A percentile compares a stretch with the other conserved stretches of the same genome.
These are phyloP conservation scores for Noturus placidus DNA, from an alignment of 2,113 vertebrate genomes.

Conservation along the genomic window DNA sequence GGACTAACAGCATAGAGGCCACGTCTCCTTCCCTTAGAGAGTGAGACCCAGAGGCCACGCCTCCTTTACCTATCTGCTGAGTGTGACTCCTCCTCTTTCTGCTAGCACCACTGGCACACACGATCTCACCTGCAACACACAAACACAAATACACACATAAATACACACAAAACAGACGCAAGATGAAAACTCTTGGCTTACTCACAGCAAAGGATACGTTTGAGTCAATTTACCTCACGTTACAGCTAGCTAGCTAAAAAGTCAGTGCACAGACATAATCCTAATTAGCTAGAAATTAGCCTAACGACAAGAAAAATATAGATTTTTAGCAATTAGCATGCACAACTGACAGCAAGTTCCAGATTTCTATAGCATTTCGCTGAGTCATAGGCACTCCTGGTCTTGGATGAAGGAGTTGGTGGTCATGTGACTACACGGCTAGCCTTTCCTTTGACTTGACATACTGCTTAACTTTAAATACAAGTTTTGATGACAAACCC, in stretches of 20 bases:
- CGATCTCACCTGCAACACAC: conserved; percentile 57
- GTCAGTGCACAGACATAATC: not conserved
- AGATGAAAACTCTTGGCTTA: not conserved
- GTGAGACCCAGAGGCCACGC: not conserved
- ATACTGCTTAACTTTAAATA: not conserved
- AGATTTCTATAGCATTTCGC: too few relatives aligned
- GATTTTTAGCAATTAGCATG: too few relatives aligned
- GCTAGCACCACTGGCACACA: not conserved
- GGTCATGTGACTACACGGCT: not conserved
- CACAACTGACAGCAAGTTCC: too few relatives aligned
- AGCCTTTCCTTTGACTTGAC: not conserved
- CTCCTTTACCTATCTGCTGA: conserved; percentile 60
- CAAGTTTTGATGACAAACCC: not conserved
- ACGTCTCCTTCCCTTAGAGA: not conserved
- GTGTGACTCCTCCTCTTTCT: conserved; percentile 25
- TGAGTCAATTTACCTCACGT: not conserved
- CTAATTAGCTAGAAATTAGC: not conserved
- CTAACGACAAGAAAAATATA: not conserved
- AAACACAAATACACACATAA: not conserved
- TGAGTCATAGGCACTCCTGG: not conserved
- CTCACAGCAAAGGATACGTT: not conserved
- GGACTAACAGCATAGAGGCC: not conserved
- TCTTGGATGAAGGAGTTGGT: not conserved
- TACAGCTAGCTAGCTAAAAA: not conserved
- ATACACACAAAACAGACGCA: not conserved